phyloP scores from a whole-genome alignment of 1,140 invertebrate genomes.

The Brachionus rotundiformis region DNA sequence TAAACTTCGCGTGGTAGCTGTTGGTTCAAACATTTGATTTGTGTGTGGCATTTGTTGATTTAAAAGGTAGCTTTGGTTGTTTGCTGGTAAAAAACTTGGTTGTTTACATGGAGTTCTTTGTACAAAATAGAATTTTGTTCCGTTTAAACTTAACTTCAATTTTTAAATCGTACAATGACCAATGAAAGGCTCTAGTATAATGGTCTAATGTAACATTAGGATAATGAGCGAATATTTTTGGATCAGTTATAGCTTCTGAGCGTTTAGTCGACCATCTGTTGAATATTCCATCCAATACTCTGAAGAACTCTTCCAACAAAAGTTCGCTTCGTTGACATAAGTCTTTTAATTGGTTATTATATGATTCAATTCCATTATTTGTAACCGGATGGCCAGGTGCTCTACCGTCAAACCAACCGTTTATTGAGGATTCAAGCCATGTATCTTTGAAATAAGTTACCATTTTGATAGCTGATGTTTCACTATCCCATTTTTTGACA shows the following conservation, averaged over 20 bases:
- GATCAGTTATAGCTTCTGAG: not conserved
- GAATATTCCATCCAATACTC: not conserved
- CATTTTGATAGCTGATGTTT: not conserved
- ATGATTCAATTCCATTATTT: not conserved
- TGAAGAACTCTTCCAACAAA: not conserved
- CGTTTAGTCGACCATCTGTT: not conserved
- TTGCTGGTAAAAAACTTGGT: too few relatives aligned
- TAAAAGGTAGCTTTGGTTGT: too few relatives aligned
- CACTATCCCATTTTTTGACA: not conserved
- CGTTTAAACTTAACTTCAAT: not conserved
- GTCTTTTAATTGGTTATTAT: not conserved
- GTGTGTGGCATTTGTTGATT: too few relatives aligned
- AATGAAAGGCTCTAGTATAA: not conserved
- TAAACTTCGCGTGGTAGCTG: too few relatives aligned
- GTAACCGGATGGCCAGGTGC: not conserved
- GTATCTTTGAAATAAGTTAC: not conserved
- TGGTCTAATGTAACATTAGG: not conserved
- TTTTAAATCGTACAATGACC: not conserved
- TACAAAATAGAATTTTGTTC: not conserved
- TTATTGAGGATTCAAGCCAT: not conserved
- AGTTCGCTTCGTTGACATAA: not conserved
- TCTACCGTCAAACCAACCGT: slow-evolving; percentile 17
- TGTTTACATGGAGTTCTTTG: too few relatives aligned
- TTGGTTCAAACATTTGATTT: too few relatives aligned
- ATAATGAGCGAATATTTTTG: not conserved